Conservation (phyloP, 2,797 vertebrate species). For the Anguilla megastoma region DNA sequence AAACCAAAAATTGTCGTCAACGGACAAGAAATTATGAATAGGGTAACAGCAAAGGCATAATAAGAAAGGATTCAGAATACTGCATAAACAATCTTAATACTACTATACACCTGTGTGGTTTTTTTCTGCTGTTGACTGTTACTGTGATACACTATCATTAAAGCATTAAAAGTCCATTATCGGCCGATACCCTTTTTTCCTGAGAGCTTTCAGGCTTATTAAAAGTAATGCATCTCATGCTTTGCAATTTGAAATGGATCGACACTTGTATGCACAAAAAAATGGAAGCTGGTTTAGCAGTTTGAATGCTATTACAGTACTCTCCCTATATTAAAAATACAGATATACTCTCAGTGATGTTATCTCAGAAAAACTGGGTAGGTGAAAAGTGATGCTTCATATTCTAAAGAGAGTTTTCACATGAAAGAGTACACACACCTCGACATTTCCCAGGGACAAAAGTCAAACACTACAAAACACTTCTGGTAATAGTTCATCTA, state of each 20-base stretch:
- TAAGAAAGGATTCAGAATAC: background rate
- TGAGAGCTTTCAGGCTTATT: constrained; percentile 32
- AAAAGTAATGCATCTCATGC: background rate
- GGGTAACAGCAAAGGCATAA: background rate
- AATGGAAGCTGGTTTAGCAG: constrained; percentile 19
- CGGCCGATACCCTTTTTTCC: constrained; percentile 14
- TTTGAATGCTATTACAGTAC: constrained; percentile 28
- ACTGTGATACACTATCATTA: constrained; percentile 27
- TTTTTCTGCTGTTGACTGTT: background rate
- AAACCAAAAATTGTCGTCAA: background rate
- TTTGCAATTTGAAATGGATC: constrained; percentile 28
- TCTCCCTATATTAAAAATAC: background rate
- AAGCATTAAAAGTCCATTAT: constrained; percentile 29
- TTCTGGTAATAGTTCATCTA: constrained; percentile 13
- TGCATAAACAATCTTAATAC: background rate
- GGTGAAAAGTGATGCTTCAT: background rate
- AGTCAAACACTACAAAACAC: background rate
- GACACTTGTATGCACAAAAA: constrained; percentile 8
- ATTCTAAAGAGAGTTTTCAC: background rate
- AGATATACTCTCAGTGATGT: background rate
- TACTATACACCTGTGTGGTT: background rate
- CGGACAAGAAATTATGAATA: background rate
- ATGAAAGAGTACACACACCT: background rate
- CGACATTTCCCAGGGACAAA: background rate
- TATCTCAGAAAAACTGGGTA: background rate